Evolutionary conservation across 1,140 invertebrate genomes (phyloP).

Genomic region (Cydia strobilella): DNA sequence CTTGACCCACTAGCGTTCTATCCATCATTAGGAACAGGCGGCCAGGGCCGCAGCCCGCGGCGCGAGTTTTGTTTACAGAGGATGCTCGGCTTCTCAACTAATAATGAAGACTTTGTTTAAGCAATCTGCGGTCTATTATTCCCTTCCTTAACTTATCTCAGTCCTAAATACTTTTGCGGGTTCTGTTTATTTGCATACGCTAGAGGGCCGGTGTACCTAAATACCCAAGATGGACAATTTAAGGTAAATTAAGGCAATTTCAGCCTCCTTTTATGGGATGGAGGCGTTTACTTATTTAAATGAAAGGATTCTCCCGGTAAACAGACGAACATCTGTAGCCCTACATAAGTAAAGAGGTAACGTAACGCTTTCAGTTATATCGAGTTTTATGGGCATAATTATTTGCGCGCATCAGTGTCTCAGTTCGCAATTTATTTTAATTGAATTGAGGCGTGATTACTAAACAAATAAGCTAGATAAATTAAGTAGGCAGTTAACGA

Average conservation of each 20-base stretch:
- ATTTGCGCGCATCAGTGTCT: background rate
- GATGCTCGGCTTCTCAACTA: constrained; percentile 27
- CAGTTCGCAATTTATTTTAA: constrained; percentile 12
- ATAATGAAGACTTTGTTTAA: constrained; percentile 52
- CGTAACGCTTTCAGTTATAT: constrained; percentile 1
- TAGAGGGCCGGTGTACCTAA: constrained; percentile 38
- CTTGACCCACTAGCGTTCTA: background rate
- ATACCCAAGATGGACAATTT: constrained; percentile 42
- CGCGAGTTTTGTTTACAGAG: constrained; percentile 33
- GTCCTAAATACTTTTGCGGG: constrained; percentile 39
- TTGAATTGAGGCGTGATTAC: constrained; percentile 13
- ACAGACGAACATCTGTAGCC: constrained; percentile 21
- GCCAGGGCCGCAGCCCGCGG: background rate
- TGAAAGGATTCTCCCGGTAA: constrained; percentile 19
- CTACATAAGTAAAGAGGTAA: constrained; percentile 28
- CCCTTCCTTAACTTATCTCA: constrained; percentile 43
- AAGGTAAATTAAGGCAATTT: constrained; percentile 40
- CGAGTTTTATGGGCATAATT: constrained; percentile 10
- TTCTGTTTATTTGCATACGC: constrained; percentile 42
- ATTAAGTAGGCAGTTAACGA: constrained; percentile 7
- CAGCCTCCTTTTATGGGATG: constrained; percentile 27
- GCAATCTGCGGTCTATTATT: constrained; percentile 49
- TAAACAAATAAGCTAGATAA: background rate
- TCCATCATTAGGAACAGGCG: background rate
- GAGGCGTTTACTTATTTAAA: constrained; percentile 32